Conservation (phyloP, 2,113 vertebrate genomes). For the Piaya cayana region DNA sequence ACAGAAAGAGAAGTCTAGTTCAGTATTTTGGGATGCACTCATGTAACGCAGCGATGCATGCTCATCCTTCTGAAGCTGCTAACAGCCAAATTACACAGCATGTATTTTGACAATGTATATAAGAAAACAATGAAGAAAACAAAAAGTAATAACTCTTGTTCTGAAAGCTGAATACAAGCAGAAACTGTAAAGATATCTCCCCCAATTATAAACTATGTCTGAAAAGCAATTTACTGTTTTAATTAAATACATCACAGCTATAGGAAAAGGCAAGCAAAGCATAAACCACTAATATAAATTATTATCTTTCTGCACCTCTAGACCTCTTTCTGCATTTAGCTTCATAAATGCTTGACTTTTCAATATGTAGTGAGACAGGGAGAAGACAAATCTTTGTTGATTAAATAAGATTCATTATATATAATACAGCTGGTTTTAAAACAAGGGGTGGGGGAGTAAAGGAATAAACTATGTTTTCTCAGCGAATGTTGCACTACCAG, state of each 20-base stretch:
- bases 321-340: background rate
- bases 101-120: background rate
- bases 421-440: background rate
- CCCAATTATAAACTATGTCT: background rate
- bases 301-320: background rate
- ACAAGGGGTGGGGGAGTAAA: rapidly evolving
- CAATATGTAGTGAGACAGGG: background rate
- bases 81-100: background rate
- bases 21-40: background rate
- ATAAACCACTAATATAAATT: background rate
- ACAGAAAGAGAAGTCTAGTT: background rate
- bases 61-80: background rate
- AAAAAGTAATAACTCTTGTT: background rate
- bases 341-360: background rate
- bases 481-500: background rate
- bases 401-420: background rate
- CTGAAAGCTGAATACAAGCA: background rate
- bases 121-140: background rate
- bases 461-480: background rate
- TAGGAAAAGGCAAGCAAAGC: background rate
- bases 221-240: conserved; percentile 34
- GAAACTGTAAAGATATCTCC: background rate
- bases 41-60: background rate
- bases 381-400: background rate
- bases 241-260: conserved; percentile 7